These are phyloP conservation scores for Lates japonicus DNA, from an alignment of 2,797 vertebrate species.

Conservation along the genomic window DNA sequence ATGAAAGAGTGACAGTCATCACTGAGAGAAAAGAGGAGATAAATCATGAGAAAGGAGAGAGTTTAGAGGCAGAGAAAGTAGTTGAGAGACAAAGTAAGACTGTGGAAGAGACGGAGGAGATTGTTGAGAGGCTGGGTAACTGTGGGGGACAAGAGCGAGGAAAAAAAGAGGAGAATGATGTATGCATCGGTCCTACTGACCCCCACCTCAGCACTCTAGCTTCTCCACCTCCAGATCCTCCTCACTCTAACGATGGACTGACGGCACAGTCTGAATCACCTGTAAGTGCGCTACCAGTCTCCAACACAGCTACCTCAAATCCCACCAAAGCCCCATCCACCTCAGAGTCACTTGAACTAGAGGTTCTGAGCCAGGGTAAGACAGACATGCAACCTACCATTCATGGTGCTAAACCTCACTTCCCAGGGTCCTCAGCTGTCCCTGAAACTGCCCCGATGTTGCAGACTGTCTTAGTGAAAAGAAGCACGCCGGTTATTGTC, in stretches of 20 bases:
- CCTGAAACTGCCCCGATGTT: conserved; percentile 45
- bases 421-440: conserved; percentile 33
- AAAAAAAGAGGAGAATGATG: conserved; percentile 38
- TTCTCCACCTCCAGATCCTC: conserved; percentile 50
- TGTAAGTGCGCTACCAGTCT: conserved; percentile 59
- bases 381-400: conserved; percentile 59
- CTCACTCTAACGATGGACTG: conserved; percentile 47
- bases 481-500: conserved; percentile 70
- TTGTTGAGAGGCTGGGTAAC: conserved; percentile 31
- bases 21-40: conserved; percentile 48
- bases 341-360: conserved; percentile 53
- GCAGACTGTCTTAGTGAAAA: conserved; percentile 60
- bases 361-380: conserved; percentile 62
- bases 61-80: conserved; percentile 38
- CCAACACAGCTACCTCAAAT: conserved; percentile 82
- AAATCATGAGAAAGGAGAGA: conserved; percentile 33
- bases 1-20: conserved; percentile 45
- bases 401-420: conserved; percentile 73
- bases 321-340: conserved; percentile 71
- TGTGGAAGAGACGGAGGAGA: conserved; percentile 52
- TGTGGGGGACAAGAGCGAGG: conserved; percentile 33
- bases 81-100: conserved; percentile 42
- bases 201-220: conserved; percentile 28
- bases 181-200: conserved; percentile 36
- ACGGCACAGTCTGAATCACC: conserved; percentile 48